Conservation (phyloP, 2,797 vertebrate genomes). For the Sternotherus odoratus region DNA sequence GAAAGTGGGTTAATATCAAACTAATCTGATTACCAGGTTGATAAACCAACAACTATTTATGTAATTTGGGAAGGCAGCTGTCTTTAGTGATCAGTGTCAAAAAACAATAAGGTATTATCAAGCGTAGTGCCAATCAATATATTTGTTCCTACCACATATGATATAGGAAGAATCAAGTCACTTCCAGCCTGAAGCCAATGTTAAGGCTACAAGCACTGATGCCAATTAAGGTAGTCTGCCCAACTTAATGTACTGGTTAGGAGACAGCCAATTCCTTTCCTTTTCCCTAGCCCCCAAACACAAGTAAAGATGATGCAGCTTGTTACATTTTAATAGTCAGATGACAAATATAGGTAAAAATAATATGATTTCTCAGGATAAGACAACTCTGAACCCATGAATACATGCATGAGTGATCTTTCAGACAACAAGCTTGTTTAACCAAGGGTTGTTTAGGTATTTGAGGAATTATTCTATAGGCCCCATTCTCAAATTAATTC, state of each 20-base stretch:
- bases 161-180: not conserved
- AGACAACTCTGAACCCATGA: not conserved
- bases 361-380: not conserved
- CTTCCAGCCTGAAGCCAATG: not conserved
- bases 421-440: not conserved
- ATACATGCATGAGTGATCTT: fast-evolving
- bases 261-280: not conserved
- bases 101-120: not conserved
- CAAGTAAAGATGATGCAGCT: not conserved
- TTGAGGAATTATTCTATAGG: not conserved
- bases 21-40: not conserved
- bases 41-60: not conserved
- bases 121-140: not conserved
- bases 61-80: not conserved
- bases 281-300: slow-evolving; percentile 12
- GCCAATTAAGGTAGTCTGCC: not conserved
- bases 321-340: not conserved
- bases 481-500: not conserved
- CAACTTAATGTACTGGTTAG: not conserved
- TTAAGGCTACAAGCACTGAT: not conserved
- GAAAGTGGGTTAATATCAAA: not conserved
- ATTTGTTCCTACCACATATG: fast-evolving
- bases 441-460: not conserved
- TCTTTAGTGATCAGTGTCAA: not conserved
- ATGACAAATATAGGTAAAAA: not conserved